Evolutionary conservation across 2,113 vertebrate species (phyloP).

Genomic region (Psophia crepitans): DNA sequence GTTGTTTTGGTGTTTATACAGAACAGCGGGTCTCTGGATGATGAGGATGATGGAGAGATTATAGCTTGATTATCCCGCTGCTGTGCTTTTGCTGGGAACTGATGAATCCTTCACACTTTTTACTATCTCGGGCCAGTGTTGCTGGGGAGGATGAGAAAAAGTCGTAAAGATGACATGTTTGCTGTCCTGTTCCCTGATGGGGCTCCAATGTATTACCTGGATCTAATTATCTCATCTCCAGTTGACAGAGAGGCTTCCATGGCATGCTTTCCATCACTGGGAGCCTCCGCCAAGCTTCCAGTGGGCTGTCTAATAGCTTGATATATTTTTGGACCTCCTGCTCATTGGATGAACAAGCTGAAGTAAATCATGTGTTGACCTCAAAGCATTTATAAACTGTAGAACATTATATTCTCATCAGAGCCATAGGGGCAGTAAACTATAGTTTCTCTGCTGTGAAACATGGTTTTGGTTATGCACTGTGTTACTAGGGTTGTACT

Average conservation of each 20-base stretch:
- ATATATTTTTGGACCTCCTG: conserved; percentile 87
- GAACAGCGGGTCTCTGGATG: conserved; percentile 47
- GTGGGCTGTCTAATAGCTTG: conserved; percentile 82
- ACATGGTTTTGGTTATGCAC: conserved; percentile 95
- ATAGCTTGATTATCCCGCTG: conserved; percentile 68
- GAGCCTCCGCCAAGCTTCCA: conserved; percentile 76
- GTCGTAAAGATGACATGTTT: conserved; percentile 82
- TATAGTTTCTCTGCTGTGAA: conserved; percentile 90
- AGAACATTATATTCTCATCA: conserved; percentile 96
- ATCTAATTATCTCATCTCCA: conserved; percentile 85
- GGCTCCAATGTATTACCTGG: conserved; percentile 84
- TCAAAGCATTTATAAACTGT: conserved; percentile 91
- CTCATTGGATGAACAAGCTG: conserved; percentile 85
- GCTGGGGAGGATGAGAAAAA: conserved; percentile 72
- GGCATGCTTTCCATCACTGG: conserved; percentile 75
- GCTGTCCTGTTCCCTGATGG: conserved; percentile 76
- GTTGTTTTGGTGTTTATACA: not conserved
- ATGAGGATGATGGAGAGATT: conserved; percentile 49
- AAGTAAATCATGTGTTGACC: conserved; percentile 97
- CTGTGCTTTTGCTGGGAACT: conserved; percentile 1
- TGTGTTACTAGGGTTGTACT: conserved; percentile 80
- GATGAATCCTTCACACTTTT: conserved; percentile 50
- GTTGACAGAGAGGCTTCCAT: conserved; percentile 77
- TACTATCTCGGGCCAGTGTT: conserved; percentile 58
- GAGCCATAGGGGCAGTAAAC: conserved; percentile 90